phyloP scores from a whole-genome alignment of 2,888 invertebrate genomes.

The Noctua fimbriata region DNA sequence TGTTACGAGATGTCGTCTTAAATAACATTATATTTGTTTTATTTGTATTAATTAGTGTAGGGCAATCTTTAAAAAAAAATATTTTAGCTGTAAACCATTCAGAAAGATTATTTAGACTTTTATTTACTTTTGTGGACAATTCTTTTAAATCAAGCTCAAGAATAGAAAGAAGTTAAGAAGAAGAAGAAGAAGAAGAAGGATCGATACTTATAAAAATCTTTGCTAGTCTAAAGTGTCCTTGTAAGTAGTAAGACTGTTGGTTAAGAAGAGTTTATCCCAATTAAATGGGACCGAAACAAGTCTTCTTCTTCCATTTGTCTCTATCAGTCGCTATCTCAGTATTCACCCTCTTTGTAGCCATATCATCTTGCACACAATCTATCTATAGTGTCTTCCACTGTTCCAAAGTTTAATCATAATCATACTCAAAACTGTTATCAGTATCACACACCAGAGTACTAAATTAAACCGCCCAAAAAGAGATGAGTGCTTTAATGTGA shows the following conservation, averaged over 20 bases:
- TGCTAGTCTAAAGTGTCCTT: not conserved
- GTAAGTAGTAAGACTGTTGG: not conserved
- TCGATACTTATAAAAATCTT: too few relatives aligned
- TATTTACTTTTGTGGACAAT: too few relatives aligned
- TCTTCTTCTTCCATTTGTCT: not conserved
- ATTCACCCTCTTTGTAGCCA: not conserved
- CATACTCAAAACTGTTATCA: slow-evolving; percentile 8
- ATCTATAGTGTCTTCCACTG: not conserved
- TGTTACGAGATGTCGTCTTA: too few relatives aligned
- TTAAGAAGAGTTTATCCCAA: not conserved
- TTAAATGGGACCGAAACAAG: not conserved
- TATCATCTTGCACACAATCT: not conserved
- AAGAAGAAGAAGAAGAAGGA: too few relatives aligned
- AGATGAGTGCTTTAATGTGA: not conserved
- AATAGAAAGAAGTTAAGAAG: too few relatives aligned
- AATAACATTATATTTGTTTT: too few relatives aligned
- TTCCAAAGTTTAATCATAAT: not conserved
- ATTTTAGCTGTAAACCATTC: too few relatives aligned
- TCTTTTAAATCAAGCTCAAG: too few relatives aligned
- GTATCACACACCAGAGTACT: not conserved
- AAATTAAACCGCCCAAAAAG: slow-evolving; percentile 8
- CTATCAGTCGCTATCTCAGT: not conserved
- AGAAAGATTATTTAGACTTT: too few relatives aligned
- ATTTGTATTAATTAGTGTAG: too few relatives aligned
- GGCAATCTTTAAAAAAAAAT: too few relatives aligned